phyloP scores from a whole-genome alignment of 2,113 vertebrate genomes.

The Menura novaehollandiae region DNA sequence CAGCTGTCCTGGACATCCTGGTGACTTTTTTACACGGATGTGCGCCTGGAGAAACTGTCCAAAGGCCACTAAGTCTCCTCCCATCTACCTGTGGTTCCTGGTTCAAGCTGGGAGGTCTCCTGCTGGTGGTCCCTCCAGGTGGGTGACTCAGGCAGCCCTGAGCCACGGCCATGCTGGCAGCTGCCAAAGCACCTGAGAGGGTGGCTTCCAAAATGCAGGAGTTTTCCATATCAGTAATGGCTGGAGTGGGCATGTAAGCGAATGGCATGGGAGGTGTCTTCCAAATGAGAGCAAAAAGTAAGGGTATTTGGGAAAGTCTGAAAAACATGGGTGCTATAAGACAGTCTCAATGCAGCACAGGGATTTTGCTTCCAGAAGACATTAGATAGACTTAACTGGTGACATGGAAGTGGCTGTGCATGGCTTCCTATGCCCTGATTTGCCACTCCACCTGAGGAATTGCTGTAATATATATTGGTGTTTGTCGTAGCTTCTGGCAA shows the following conservation, averaged over 20 bases:
- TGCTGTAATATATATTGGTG: neutral
- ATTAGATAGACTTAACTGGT: neutral
- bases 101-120: neutral
- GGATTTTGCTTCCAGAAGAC: neutral
- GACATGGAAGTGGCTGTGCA: neutral
- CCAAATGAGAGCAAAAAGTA: neutral
- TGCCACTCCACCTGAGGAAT: neutral
- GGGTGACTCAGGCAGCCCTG: neutral
- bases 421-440: neutral
- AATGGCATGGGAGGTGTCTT: neutral
- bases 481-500: neutral
- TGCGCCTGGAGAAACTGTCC: neutral
- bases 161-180: rapidly evolving
- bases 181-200: neutral
- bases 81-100: rapidly evolving
- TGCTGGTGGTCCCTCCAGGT: neutral
- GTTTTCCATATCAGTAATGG: neutral
- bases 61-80: neutral
- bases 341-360: neutral
- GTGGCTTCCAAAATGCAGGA: neutral
- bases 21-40: neutral
- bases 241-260: rapidly evolving
- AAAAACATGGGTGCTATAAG: neutral
- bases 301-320: neutral
- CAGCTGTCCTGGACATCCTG: neutral